These are phyloP conservation scores for Luffia ferchaultella DNA, from an alignment of 2,888 invertebrate genomes.

Conservation along the genomic window DNA sequence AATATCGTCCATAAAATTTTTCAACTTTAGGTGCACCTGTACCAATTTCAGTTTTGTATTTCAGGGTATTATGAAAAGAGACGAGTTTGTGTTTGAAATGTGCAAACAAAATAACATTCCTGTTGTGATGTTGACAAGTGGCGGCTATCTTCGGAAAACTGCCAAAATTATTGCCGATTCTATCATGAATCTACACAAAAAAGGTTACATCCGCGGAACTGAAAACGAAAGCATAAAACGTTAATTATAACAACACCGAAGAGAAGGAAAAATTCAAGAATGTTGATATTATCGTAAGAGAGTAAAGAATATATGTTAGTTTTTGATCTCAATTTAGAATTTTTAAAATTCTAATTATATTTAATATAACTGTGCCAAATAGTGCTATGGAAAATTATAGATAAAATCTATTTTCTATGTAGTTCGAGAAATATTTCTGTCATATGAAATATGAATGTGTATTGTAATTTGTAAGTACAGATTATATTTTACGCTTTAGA, in stretches of 20 bases:
- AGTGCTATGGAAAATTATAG: neutral
- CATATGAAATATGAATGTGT: neutral
- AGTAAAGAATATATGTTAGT: neutral
- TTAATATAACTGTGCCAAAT: neutral
- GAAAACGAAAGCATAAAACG: neutral
- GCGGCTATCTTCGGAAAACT: constrained; percentile 82
- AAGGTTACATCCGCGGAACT: constrained; percentile 53
- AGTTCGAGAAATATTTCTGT: neutral
- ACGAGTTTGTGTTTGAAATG: constrained; percentile 82
- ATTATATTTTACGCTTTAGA: neutral
- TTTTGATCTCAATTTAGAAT: neutral
- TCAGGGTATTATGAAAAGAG: constrained; percentile 85
- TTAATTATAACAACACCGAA: neutral
- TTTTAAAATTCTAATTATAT: neutral
- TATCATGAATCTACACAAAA: constrained; percentile 75
- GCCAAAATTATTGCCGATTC: constrained; percentile 86
- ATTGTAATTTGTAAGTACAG: neutral
- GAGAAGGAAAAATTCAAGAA: too few relatives aligned
- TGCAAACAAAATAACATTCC: constrained; percentile 72
- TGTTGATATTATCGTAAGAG: neutral
- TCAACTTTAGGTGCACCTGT: too few relatives aligned
- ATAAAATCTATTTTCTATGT: neutral
- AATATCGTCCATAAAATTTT: too few relatives aligned
- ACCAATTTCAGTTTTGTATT: too few relatives aligned
- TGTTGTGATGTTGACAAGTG: constrained; percentile 87